phyloP scores from a whole-genome alignment of 2,888 invertebrate genomes.

The Microctonus hyperodae region DNA sequence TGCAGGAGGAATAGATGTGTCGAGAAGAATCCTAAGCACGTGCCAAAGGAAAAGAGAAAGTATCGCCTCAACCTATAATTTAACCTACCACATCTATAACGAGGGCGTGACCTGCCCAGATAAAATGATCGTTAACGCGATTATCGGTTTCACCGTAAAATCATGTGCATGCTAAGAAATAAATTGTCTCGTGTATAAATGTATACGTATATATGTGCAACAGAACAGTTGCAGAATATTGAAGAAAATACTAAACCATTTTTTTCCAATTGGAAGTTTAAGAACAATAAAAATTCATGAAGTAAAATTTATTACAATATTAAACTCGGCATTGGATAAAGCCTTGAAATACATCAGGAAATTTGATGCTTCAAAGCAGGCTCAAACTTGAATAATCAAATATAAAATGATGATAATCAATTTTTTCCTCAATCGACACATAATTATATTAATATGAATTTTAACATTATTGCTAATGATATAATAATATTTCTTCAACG shows the following conservation, averaged over 20 bases:
- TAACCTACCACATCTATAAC: conserved; percentile 29
- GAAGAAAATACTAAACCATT: too few relatives aligned
- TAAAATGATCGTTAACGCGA: conserved; percentile 32
- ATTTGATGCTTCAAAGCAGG: too few relatives aligned
- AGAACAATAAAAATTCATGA: too few relatives aligned
- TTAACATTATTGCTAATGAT: not conserved
- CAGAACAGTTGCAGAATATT: too few relatives aligned
- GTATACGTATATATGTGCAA: too few relatives aligned
- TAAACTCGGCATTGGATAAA: not conserved
- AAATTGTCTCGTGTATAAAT: not conserved
- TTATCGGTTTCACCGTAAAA: conserved; percentile 8
- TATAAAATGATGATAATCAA: too few relatives aligned
- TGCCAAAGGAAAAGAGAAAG: conserved; percentile 34
- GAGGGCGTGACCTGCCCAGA: conserved; percentile 23
- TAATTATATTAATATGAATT: not conserved
- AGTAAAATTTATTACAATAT: not conserved
- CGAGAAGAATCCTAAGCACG: conserved; percentile 37
- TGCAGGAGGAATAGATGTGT: conserved; percentile 31
- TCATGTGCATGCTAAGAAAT: not conserved
- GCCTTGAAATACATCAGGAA: too few relatives aligned
- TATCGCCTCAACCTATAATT: conserved; percentile 27
- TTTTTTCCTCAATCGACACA: too few relatives aligned
- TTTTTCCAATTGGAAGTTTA: too few relatives aligned
- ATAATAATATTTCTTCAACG: conserved; percentile 37
- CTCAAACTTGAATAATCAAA: too few relatives aligned